A percentile compares a stretch with the other conserved stretches of the same genome.
These are phyloP conservation scores for Phycodurus eques DNA, from an alignment of 2,113 vertebrate species.

Conservation along the genomic window DNA sequence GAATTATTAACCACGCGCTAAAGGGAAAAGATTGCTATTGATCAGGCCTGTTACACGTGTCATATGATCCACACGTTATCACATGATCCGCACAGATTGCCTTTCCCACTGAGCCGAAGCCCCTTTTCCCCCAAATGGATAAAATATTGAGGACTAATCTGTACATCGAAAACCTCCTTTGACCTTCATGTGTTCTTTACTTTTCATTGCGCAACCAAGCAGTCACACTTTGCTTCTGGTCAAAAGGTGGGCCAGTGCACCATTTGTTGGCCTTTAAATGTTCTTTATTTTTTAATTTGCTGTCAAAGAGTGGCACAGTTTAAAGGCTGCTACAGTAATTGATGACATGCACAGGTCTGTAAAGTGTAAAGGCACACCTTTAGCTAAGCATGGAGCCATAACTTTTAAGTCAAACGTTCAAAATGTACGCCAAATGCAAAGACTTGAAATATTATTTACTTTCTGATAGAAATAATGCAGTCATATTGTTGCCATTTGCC, in stretches of 20 bases:
- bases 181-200: conserved; percentile 41
- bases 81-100: conserved; percentile 60
- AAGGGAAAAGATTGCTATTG: conserved; percentile 59
- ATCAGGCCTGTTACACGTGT: conserved; percentile 54
- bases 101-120: conserved; percentile 25
- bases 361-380: background rate
- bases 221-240: background rate
- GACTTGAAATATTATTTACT: background rate
- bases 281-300: background rate
- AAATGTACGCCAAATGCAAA: background rate
- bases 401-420: background rate
- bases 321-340: background rate
- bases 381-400: background rate
- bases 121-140: conserved; percentile 4
- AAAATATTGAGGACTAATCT: conserved; percentile 29
- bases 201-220: background rate
- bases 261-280: background rate
- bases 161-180: conserved; percentile 13
- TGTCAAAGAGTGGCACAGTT: background rate
- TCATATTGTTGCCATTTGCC: no score
- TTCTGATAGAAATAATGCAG: background rate
- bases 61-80: conserved; percentile 59
- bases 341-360: background rate
- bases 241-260: background rate
- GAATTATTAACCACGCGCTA: conserved; percentile 71